These are phyloP conservation scores for Ariolimax columbianus DNA, from an alignment of 2,888 invertebrate species.

Conservation along the genomic window DNA sequence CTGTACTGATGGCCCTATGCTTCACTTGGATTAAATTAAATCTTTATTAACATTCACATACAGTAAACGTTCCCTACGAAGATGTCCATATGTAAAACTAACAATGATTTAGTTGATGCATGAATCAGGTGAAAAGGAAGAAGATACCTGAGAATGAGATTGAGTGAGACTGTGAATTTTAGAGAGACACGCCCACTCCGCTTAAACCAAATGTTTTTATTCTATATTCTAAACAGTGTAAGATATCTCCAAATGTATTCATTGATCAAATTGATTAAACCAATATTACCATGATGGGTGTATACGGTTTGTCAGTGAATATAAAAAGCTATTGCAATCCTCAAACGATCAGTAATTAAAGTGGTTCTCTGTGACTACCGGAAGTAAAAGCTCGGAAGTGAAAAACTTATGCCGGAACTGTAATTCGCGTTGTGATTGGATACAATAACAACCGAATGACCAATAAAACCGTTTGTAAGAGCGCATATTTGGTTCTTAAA, in stretches of 20 bases:
- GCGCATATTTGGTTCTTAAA: too few species aligned
- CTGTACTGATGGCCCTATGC: too few species aligned
- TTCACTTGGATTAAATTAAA: too few species aligned
- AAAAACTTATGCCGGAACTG: not conserved
- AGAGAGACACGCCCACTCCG: not conserved
- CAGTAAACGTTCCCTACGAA: too few species aligned
- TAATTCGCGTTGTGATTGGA: not conserved
- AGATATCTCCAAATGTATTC: not conserved
- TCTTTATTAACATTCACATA: too few species aligned
- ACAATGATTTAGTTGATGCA: too few species aligned
- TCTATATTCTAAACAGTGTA: not conserved
- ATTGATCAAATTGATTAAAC: not conserved
- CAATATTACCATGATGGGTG: not conserved
- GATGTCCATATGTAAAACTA: too few species aligned
- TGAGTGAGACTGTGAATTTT: too few species aligned
- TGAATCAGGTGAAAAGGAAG: too few species aligned
- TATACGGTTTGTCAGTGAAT: not conserved
- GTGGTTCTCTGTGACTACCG: not conserved
- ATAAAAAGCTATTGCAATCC: not conserved
- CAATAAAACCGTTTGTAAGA: not conserved
- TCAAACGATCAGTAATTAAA: not conserved
- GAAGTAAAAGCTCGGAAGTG: constrained; percentile 2
- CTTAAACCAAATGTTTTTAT: not conserved
- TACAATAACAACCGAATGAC: not conserved
- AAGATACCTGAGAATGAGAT: too few species aligned